Percentiles rank a stretch among this genome's conserved stretches.
Conservation (phyloP, 2,113 vertebrate genomes). For the Micromys minutus region DNA sequence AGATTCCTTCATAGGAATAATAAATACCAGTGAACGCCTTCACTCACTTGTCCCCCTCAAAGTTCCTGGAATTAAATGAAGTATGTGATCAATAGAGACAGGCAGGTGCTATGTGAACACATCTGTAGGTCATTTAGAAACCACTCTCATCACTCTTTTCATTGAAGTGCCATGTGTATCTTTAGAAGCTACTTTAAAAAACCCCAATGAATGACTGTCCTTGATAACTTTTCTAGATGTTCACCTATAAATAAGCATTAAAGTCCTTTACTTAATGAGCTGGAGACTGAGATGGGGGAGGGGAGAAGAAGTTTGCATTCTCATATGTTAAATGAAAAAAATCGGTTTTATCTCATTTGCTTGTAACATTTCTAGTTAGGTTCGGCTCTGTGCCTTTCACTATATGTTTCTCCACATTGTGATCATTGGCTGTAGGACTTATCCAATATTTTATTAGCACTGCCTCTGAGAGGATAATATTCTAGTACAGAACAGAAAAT, state of each 20-base stretch:
- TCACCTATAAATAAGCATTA: constrained; percentile 66
- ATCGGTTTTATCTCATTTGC: not conserved
- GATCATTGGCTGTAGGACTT: not conserved
- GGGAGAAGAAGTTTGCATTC: not conserved
- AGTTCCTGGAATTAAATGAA: constrained; percentile 59
- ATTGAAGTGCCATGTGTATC: constrained; percentile 74
- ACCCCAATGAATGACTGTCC: constrained; percentile 69
- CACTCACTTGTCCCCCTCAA: not conserved
- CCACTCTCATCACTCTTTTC: constrained; percentile 75
- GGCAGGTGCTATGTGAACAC: constrained; percentile 70
- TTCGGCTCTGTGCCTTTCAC: not conserved
- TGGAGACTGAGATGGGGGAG: not conserved
- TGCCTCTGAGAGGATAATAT: not conserved
- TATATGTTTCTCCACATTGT: not conserved
- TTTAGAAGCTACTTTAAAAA: constrained; percentile 69
- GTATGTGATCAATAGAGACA: constrained; percentile 50
- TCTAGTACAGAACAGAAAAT: not conserved
- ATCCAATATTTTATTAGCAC: not conserved
- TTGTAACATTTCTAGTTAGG: not conserved
- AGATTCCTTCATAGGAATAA: constrained; percentile 31
- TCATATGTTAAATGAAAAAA: not conserved
- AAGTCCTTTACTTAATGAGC: constrained; percentile 50
- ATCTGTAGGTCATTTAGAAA: constrained; percentile 79
- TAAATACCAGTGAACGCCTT: constrained; percentile 10
- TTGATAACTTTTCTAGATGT: constrained; percentile 68